phyloP scores from a whole-genome alignment of 2,797 vertebrate species.

The Chromobotia macracanthus region DNA sequence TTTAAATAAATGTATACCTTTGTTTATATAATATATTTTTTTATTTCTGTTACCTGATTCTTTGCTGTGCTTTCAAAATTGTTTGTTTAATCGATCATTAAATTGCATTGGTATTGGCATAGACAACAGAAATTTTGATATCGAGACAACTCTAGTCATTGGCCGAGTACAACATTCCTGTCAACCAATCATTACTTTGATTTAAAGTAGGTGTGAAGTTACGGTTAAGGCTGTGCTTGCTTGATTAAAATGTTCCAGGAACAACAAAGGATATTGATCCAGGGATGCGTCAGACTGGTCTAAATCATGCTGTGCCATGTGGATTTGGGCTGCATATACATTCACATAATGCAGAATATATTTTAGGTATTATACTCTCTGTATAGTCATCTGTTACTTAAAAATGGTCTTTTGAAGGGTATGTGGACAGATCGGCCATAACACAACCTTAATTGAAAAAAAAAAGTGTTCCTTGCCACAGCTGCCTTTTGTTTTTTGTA shows the following conservation, averaged over 20 bases:
- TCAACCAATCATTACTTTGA: too few species aligned
- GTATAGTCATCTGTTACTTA: too few species aligned
- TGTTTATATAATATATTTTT: background rate
- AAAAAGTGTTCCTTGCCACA: background rate
- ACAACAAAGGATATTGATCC: background rate
- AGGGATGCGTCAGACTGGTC: background rate
- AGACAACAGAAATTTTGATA: too few species aligned
- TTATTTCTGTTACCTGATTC: background rate
- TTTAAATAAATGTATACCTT: background rate
- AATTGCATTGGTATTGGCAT: too few species aligned
- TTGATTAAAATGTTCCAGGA: background rate
- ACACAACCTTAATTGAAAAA: slow-evolving; percentile 15
- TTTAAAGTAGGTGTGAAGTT: too few species aligned
- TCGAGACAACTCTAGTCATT: too few species aligned
- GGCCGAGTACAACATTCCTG: too few species aligned
- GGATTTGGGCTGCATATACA: slow-evolving; percentile 28
- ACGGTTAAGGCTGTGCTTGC: too few species aligned
- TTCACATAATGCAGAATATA: slow-evolving; percentile 1
- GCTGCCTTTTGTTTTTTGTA: background rate
- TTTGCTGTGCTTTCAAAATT: too few species aligned
- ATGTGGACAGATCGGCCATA: slow-evolving; percentile 18
- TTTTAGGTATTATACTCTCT: too few species aligned
- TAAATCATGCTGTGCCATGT: slow-evolving; percentile 34
- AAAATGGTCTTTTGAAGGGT: slow-evolving; percentile 7
- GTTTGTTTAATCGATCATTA: too few species aligned